Base-by-base conservation (phyloP, 2,113 vertebrate genomes). In the Jaculus jaculus region DNA sequence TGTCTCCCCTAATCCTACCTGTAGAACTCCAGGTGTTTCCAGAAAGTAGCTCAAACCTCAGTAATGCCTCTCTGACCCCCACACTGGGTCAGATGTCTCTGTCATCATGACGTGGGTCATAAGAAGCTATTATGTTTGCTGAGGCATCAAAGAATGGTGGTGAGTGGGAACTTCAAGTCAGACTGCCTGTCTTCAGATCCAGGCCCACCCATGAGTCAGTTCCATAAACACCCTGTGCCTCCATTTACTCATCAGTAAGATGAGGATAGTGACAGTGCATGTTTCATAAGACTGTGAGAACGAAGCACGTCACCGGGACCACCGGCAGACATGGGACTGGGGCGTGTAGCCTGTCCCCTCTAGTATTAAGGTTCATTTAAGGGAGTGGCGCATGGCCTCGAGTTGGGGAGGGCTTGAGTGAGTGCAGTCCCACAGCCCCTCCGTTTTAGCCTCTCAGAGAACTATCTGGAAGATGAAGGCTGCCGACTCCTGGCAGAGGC, bases 361-460 rank as follows among this genome's bases (percentile, higher is more conserved):
- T 28, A 28, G 3, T 71, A 47, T 17, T 11, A 60, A 81, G 69
- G 28, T 4, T 74, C 73, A 9, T 12, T 63, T 3, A 7, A 3
- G 24, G 13, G 66, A 54, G n/a, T 1, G n/a, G 32, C 3, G 47
- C 13, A 61, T n/a, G 12, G 63, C 10, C 24, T 58, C 6, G 39
- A 86, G 83, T 61, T 23, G 47, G 6, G 15, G 54, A 60, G 39
- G 4, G 18, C 0, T 7, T 28, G n/a, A 2, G 24, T 2, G 21
- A 11, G 81, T 23, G 1, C 10, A 61, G 73, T 6, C 2, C 74
- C 87, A 65, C 3, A 0, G 30, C 74, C 26, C 39, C 42, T 87
- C 47, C 94, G 1, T 81, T 78, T 97, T 96, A 98, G 98, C 96
- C 98, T 98, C 83, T 98, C 98, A 97, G 98, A 95, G 71, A 98